phyloP scores from a whole-genome alignment of 2,113 vertebrate genomes.

The Diadophis punctatus region DNA sequence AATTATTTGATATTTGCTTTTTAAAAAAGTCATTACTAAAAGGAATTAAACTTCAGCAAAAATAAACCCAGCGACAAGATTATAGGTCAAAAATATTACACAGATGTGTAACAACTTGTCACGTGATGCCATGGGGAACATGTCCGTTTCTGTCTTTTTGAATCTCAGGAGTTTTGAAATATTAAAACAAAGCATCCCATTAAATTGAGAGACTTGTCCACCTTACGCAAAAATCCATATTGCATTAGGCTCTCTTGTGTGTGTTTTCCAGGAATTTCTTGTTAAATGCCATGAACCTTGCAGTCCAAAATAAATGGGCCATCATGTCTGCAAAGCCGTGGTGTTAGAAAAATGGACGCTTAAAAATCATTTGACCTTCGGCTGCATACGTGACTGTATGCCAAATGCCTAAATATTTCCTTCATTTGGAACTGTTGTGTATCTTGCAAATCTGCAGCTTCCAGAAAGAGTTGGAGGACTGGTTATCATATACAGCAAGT shows the following conservation, averaged over 20 bases:
- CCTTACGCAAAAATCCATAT: conserved; percentile 4
- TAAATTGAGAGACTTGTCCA: neutral
- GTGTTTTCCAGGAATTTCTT: neutral
- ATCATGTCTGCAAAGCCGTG: neutral
- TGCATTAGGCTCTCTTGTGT: neutral
- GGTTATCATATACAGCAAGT: neutral
- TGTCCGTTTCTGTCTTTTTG: neutral
- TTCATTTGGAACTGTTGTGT: neutral
- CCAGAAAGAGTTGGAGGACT: neutral
- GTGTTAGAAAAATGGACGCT: neutral
- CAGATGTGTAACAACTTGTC: neutral
- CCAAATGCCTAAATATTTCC: neutral
- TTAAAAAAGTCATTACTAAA: neutral
- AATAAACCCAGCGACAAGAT: neutral
- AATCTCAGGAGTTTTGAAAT: neutral
- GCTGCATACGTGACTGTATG: neutral
- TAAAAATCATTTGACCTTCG: neutral
- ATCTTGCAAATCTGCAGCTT: neutral
- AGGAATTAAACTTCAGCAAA: neutral
- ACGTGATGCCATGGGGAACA: neutral
- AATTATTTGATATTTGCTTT: neutral
- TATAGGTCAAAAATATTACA: neutral
- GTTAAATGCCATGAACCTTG: conserved; percentile 1
- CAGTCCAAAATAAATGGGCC: neutral
- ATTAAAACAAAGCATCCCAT: neutral